phyloP scores from a whole-genome alignment of 1,140 invertebrate species.

The Magallana angulata region DNA sequence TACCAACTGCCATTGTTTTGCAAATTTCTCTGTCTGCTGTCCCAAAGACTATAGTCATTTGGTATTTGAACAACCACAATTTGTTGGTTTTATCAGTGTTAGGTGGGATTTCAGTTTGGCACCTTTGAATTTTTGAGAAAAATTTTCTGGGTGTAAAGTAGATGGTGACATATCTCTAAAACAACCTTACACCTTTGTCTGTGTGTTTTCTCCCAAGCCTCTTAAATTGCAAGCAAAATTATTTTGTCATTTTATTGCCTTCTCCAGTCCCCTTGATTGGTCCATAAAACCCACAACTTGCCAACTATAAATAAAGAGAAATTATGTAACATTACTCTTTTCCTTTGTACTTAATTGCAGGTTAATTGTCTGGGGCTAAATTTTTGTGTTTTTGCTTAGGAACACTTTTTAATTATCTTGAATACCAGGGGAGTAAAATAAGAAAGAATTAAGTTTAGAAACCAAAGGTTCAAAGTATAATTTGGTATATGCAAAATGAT shows the following conservation, averaged over 20 bases:
- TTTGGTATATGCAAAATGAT: too few species aligned
- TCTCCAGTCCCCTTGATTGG: slow-evolving; percentile 3
- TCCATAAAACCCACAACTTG: not conserved
- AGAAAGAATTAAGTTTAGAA: not conserved
- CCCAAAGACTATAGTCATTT: not conserved
- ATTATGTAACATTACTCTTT: slow-evolving; percentile 32
- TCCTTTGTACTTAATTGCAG: slow-evolving; percentile 35
- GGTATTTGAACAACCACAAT: not conserved
- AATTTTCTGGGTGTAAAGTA: not conserved
- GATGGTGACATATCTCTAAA: not conserved
- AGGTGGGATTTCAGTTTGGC: not conserved
- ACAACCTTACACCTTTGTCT: not conserved
- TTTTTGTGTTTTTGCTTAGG: not conserved
- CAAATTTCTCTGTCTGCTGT: not conserved
- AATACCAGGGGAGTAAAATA: not conserved
- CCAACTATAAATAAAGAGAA: slow-evolving; percentile 26
- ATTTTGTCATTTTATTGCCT: slow-evolving; percentile 22
- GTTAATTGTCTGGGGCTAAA: not conserved
- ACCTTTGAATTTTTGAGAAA: not conserved
- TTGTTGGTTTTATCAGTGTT: not conserved
- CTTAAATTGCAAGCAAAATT: slow-evolving; percentile 7
- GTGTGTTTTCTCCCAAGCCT: not conserved
- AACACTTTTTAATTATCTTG: slow-evolving; percentile 2
- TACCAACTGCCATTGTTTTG: not conserved
- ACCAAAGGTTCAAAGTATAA: not conserved